Base-by-base conservation (phyloP, 1,140 invertebrate genomes). In the Anoplophora glabripennis region DNA sequence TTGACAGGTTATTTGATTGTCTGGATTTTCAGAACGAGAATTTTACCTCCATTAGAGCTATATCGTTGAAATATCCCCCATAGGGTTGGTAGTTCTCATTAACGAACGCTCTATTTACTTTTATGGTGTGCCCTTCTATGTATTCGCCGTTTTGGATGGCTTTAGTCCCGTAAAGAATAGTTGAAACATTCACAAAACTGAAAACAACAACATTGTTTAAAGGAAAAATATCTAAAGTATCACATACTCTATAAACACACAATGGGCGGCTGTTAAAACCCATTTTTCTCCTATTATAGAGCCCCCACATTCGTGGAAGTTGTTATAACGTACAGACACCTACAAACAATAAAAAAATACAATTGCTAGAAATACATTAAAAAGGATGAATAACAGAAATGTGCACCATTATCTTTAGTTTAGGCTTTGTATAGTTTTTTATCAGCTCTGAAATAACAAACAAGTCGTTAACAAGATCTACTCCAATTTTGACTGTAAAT, bases 21-120 rank as follows among this genome's bases (percentile, higher is more conserved):
- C 4, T 44, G 17, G 12, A 53, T n/a, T n/a, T 38, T 10, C 28
- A 35, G 14, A 15, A 47, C 15, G 7, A 41, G 15, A 41, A 12
- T 41, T 2, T 15, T 47, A 47, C 45, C 18, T 47, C 45, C 7
- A 60, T 8, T 54, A 60, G 48, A 36, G 37, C 58, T n/a, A 60
- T 60, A 38, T 60, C 58, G 33, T 60, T 60, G 7, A 45, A 40
- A 36, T 55, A 48, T 10, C 52, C 34, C 1, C 18, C 28, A 28
- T 41, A 46, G 10, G 36, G n/a, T 7, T 33, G 15, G 42, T 60
- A 59, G 17, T 44, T 28, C 12, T 59, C 57, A 37, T 59, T 48
- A 5, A 41, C 36, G 38, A 55, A 36, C 9, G 49, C 48, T 36
- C 18, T 7, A 1, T 35, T 53, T 12, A 59, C 57, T 44, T 45